Evolutionary conservation across 2,797 vertebrate species (phyloP), one percentile per base, ranked within the genome.

Genomic region (Perdix hodgsoniae): DNA sequence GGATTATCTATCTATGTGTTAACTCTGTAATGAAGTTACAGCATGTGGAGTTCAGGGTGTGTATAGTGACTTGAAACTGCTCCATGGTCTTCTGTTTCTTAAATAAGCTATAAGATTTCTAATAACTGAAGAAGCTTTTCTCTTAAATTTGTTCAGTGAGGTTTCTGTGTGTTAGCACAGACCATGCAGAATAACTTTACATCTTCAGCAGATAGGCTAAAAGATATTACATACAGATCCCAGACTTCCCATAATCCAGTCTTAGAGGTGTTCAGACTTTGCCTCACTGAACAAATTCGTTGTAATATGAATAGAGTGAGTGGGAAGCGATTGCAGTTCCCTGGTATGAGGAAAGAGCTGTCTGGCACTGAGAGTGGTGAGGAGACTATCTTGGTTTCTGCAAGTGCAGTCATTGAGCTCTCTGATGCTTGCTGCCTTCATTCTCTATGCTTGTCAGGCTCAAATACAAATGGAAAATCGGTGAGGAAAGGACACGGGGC

Each of bases 21-120:
- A 63, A 73, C 83, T 79, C 60, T 84, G 6, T 88, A 54, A 84
- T 90, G 59, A 85, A 61, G 81, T 74, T 93, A 80, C 65, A 87
- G 39, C 27, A 12, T 22, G 21, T 91, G 35, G 59, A 66, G 35
- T 50, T 92, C 63, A n/a, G 22, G 10, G 10, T 82, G 56, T n/a
- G 31, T 60, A 9, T 5, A 56, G 9, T 56, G 29, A 33, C 31
- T 70, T 84, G n/a, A 86, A 91, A 61, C 67, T 84, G 12, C 63
- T 84, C 56, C 6, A 4, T 56, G 16, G 31, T 85, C 17, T 17
- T 88, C 14, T 67, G 60, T 40, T 74, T 40, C 81, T 84, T 80
- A 86, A 94, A 74, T 74, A 83, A 84, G 57, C 29, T 74, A 0
- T 56, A 40, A 45, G 5, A 31, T 52, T 33, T 70, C 42, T 31